Conservation (phyloP, 2,113 vertebrate species). For the Rhadina sibilatrix region DNA sequence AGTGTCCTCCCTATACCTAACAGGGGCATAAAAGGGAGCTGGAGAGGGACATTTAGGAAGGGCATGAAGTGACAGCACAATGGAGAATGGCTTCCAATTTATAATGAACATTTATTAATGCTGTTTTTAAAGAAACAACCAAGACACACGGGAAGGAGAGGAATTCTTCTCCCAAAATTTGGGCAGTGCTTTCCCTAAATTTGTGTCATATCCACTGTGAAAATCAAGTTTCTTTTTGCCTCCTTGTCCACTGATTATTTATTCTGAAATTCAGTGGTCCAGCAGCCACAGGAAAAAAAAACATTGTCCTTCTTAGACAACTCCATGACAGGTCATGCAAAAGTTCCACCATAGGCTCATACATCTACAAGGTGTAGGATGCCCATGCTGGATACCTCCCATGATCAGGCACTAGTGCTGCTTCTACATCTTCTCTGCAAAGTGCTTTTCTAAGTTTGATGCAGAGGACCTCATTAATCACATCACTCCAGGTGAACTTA, state of each 20-base stretch:
- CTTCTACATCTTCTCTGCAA: neutral
- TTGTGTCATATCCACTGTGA: neutral
- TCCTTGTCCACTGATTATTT: neutral
- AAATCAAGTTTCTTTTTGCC: neutral
- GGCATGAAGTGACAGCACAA: neutral
- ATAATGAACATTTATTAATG: neutral
- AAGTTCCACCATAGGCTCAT: neutral
- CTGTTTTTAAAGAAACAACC: neutral
- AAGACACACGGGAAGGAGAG: neutral
- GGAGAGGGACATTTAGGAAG: neutral
- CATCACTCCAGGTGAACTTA: neutral
- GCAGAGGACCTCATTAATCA: neutral
- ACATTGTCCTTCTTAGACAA: neutral
- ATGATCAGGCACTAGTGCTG: neutral
- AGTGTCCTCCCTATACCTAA: neutral
- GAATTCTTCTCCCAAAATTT: neutral
- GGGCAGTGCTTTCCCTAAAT: neutral
- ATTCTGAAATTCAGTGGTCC: neutral
- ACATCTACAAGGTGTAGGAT: accelerated
- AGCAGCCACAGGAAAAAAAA: neutral
- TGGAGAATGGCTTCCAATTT: neutral
- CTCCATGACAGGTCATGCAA: neutral
- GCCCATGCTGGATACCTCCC: neutral
- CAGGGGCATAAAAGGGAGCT: accelerated
- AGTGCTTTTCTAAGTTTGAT: neutral